These are phyloP conservation scores for Machaerirhynchus nigripectus DNA, from an alignment of 2,113 vertebrate genomes.

Conservation along the genomic window DNA sequence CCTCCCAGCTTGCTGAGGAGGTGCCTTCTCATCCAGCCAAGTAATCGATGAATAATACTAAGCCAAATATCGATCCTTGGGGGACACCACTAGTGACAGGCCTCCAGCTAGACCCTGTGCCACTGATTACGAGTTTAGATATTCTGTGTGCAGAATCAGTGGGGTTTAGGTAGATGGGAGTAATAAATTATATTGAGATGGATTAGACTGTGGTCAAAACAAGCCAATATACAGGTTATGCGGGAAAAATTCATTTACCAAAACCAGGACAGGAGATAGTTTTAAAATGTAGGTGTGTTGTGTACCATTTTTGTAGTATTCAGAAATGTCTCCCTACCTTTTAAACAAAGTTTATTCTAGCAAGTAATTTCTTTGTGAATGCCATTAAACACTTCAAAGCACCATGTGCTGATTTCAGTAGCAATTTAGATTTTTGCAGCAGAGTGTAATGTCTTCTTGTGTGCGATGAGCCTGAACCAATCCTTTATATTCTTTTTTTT, in stretches of 20 bases:
- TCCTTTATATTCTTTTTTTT: background rate
- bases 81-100: background rate
- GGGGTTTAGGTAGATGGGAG: background rate
- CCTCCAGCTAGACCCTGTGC: background rate
- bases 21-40: background rate
- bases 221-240: background rate
- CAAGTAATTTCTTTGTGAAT: background rate
- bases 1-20: background rate
- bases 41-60: background rate
- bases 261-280: background rate
- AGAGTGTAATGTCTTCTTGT: background rate
- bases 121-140: background rate
- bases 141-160: background rate
- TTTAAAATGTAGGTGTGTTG: background rate
- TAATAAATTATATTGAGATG: background rate
- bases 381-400: background rate
- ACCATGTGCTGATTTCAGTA: background rate
- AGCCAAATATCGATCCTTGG: accelerated
- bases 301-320: background rate
- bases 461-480: background rate
- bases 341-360: background rate
- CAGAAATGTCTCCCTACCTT: background rate
- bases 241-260: background rate
- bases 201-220: background rate
- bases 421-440: conserved; percentile 22